Evolutionary conservation across 2,113 vertebrate species (phyloP).

Genomic region (Colossoma macropomum): DNA sequence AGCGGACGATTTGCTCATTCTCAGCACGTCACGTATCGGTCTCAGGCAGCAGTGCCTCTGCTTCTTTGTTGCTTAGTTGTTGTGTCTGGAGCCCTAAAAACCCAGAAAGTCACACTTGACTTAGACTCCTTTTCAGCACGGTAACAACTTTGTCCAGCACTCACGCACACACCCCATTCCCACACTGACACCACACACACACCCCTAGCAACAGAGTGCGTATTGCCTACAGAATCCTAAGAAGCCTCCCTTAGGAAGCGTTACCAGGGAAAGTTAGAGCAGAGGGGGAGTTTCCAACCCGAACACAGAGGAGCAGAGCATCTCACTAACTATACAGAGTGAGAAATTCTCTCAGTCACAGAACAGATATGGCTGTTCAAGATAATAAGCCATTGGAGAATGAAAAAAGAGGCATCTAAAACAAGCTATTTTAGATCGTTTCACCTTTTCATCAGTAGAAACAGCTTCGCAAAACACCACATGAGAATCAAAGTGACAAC

Average conservation of each 20-base stretch:
- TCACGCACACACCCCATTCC: constrained; percentile 49
- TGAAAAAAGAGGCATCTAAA: not conserved
- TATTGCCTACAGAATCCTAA: constrained; percentile 66
- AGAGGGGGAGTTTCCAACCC: constrained; percentile 52
- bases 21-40: constrained; percentile 38
- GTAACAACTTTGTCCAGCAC: constrained; percentile 31
- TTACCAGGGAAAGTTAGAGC: constrained; percentile 63
- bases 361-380: constrained; percentile 1
- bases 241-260: constrained; percentile 62
- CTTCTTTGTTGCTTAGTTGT: constrained; percentile 61
- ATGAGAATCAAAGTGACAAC: not conserved
- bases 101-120: constrained; percentile 55
- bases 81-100: constrained; percentile 54
- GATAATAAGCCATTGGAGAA: not conserved
- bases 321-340: constrained; percentile 10
- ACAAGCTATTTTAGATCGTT: not conserved
- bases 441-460: not conserved
- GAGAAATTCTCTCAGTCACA: constrained; percentile 3
- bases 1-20: constrained; percentile 25
- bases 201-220: constrained; percentile 69
- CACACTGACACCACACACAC: constrained; percentile 38
- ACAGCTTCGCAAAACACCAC: not conserved
- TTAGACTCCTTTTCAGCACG: constrained; percentile 31
- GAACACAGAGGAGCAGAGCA: constrained; percentile 28
- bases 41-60: constrained; percentile 38